Conservation (phyloP, 2,888 invertebrate species). For the Anorthoa munda region DNA sequence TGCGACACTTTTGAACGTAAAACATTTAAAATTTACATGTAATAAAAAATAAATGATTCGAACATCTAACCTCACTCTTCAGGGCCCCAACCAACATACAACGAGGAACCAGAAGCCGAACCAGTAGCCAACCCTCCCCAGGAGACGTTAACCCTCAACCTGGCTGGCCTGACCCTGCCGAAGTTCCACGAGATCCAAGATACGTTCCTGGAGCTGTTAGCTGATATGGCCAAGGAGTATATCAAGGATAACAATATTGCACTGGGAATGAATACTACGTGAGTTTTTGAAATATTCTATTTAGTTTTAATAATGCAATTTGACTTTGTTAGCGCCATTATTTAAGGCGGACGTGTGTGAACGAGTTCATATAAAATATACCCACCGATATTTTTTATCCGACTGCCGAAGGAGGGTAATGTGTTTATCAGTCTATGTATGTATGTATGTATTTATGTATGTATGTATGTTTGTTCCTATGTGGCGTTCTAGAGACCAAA, state of each 20-base stretch:
- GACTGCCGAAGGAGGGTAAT: too few species aligned
- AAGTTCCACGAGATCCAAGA: slow-evolving; percentile 75
- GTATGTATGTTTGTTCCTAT: too few species aligned
- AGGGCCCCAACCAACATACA: slow-evolving; percentile 67
- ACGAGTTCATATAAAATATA: too few species aligned
- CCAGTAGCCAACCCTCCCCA: slow-evolving; percentile 70
- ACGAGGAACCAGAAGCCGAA: slow-evolving; percentile 72
- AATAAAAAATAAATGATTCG: too few species aligned
- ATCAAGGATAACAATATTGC: slow-evolving; percentile 78
- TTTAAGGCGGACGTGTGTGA: too few species aligned
- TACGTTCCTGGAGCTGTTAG: slow-evolving; percentile 79
- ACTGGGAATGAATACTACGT: slow-evolving; percentile 82
- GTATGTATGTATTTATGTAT: too few species aligned
- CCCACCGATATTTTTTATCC: too few species aligned
- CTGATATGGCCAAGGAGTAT: slow-evolving; percentile 85
- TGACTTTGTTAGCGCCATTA: too few species aligned
- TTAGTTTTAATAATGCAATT: not conserved
- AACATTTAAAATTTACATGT: too few species aligned
- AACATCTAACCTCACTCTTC: not conserved
- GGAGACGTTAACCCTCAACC: slow-evolving; percentile 75
- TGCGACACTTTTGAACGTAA: too few species aligned
- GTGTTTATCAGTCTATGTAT: too few species aligned
- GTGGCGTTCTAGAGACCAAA: too few species aligned
- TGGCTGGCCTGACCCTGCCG: slow-evolving; percentile 75
- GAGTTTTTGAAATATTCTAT: slow-evolving; percentile 68